Base-by-base conservation (phyloP, 2,888 invertebrate species). In the Oscheius onirici region DNA sequence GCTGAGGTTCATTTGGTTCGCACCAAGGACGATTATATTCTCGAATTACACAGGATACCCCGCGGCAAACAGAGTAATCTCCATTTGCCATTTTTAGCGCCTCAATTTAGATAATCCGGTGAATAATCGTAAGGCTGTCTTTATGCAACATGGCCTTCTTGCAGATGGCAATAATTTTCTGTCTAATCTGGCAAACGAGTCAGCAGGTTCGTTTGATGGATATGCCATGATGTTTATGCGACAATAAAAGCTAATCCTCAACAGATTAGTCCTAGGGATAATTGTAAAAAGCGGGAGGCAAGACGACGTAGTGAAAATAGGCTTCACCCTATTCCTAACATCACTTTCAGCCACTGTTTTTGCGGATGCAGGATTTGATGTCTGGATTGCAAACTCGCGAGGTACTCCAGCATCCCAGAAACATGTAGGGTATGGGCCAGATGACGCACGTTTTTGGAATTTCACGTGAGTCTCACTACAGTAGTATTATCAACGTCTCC, bases 321-420 rank as follows among this genome's bases (percentile, higher is more conserved):
- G 20, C 46, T 17, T 46, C 13, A 6, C 11, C 13, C 11, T 40
- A 26, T 34, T 34, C 17, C 20, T 58, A 5, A 13, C 20, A 54
- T 54, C 15, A 22, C 24, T 26, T 55, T 55, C 49, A 72, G 84
- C 78, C 13, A 88, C 79, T 84, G 87, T 87, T n/a, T 83, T 87
- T 43, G 84, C 86, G 6, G 88, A 82, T 89, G 83, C 89, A 89
- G 90, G 93, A 89, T 71, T 93, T 91, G 89, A 90, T 92, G 83
- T 89, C 90, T 95, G 94, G 94, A 83, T 95, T 79, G 93, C 93
- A 0, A 95, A 95, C 88, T 91, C 91, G 6, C 90, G 94, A 78
- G 94, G 94, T 0, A 94, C 94, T 84, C 91, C 91, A 0, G 93
- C 93, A 85, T 92, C 92, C 1, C 90, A 90, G 82, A 91, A 90